Evolutionary conservation across 2,888 invertebrate species (phyloP), one percentile per base, ranked within the genome.

Genomic region (Villa cingulata): DNA sequence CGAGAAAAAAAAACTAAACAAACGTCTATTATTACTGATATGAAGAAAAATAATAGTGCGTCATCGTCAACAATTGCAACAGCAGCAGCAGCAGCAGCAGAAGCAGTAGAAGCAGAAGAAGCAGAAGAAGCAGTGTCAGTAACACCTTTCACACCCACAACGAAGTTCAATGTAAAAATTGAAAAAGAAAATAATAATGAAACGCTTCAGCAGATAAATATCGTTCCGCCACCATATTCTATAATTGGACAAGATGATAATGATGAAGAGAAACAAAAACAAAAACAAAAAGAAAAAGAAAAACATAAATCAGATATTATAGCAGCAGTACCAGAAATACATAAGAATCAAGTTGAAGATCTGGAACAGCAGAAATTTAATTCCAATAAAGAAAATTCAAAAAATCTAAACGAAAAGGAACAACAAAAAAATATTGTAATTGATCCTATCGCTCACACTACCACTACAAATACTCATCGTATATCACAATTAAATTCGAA

Each of bases 271-370:
- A 23, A 23, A 6, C 5, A 7, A 6, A 32, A 32, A 1, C 3
- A 32, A 1, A 32, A 12, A 32, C 1, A 32, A 32, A 7, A 32
- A 12, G 12, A 32, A 32, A 23, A 23, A 23, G 29, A 32, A 12
- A 32, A 2, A 32, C 3, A 55, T 12, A 14, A 32, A 32, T 9
- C 6, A 27, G n/a, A n/a, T n/a, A n/a, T n/a, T n/a, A 23, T 23
- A 23, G 23, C 7, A 6, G 45, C 49, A 29, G 46, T 50, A 7
- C 54, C 55, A 40, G 46, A 56, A 15, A 51, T 59, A 43, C 55
- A 59, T 18, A 55, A 56, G 45, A 58, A 54, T 32, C 50, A 56
- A 43, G 57, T 57, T 7, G 54, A 55, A 10, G 48, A 49, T 43
- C 41, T 46, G 15, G 37, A 48, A 15, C 36, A 4, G 15, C 15